These are phyloP conservation scores for Herminia tarsipennalis DNA, from an alignment of 2,888 invertebrate species.

Conservation along the genomic window DNA sequence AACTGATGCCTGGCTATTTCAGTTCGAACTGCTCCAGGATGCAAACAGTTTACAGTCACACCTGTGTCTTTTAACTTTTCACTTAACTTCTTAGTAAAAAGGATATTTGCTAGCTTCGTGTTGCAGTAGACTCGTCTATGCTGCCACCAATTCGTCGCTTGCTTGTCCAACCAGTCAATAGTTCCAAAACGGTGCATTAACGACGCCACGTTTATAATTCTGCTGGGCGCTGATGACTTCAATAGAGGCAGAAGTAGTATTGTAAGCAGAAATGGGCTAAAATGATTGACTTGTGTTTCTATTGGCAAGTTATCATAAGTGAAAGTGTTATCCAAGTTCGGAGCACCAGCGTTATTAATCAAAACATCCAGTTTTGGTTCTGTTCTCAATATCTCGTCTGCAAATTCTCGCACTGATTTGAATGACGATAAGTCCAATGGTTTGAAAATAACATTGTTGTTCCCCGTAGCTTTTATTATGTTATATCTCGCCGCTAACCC, in stretches of 20 bases:
- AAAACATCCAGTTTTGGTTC: constrained; percentile 90
- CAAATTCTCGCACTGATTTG: constrained; percentile 91
- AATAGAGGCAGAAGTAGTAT: constrained; percentile 91
- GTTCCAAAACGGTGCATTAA: constrained; percentile 88
- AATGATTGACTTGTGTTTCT: constrained; percentile 95
- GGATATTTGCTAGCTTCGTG: constrained; percentile 91
- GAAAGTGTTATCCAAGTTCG: constrained; percentile 86
- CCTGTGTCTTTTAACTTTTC: constrained; percentile 86
- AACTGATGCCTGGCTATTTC: constrained; percentile 91
- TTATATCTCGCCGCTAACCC: constrained; percentile 78
- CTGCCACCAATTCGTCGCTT: constrained; percentile 73
- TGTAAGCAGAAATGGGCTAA: constrained; percentile 95
- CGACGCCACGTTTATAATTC: constrained; percentile 92
- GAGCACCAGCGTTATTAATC: constrained; percentile 94
- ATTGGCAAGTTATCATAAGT: constrained; percentile 93
- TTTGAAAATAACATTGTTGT: constrained; percentile 87
- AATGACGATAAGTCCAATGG: constrained; percentile 90
- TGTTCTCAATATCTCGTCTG: constrained; percentile 88
- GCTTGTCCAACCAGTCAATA: constrained; percentile 89
- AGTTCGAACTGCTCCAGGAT: constrained; percentile 92
- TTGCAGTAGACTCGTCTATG: constrained; percentile 86
- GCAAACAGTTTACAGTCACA: constrained; percentile 91
- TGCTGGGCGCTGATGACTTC: constrained; percentile 88
- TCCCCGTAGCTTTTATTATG: constrained; percentile 87
- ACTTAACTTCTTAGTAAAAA: constrained; percentile 88